phyloP scores from a whole-genome alignment of 2,888 invertebrate genomes.

The Philereme vetulata region DNA sequence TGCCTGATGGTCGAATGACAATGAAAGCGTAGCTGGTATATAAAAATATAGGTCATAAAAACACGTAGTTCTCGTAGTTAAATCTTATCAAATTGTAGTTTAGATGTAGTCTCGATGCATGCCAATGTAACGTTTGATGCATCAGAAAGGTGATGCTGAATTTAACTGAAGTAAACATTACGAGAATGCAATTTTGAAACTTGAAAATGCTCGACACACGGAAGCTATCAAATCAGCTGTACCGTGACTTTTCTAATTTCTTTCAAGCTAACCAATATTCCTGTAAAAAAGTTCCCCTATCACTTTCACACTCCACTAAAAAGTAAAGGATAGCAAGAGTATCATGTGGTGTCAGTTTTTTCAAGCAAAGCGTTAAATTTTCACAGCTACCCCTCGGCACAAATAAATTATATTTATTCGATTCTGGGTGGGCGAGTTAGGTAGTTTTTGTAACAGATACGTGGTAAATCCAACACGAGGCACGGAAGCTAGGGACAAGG shows the following conservation, averaged over 20 bases:
- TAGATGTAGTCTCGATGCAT: too few relatives aligned
- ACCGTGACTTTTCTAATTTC: slow-evolving; percentile 71
- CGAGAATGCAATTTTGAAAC: not conserved
- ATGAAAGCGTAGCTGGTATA: too few relatives aligned
- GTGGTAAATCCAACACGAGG: slow-evolving; percentile 58
- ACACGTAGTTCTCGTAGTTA: too few relatives aligned
- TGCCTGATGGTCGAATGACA: too few relatives aligned
- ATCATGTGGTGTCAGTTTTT: slow-evolving; percentile 76
- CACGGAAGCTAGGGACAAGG: slow-evolving; percentile 77
- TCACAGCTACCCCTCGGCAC: slow-evolving; percentile 74
- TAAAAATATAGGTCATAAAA: too few relatives aligned
- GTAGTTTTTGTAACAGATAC: slow-evolving; percentile 67
- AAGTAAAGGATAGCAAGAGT: slow-evolving; percentile 57
- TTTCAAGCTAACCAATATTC: slow-evolving; percentile 56
- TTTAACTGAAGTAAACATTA: too few relatives aligned
- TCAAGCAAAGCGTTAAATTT: slow-evolving; percentile 71
- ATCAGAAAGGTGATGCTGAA: too few relatives aligned
- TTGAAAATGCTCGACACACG: slow-evolving; percentile 46
- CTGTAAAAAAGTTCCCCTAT: slow-evolving; percentile 52
- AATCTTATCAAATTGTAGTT: too few relatives aligned
- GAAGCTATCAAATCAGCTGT: slow-evolving; percentile 68
- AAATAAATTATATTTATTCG: slow-evolving; percentile 79
- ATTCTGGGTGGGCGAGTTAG: slow-evolving; percentile 75
- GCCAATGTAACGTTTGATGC: too few relatives aligned
- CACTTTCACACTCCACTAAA: slow-evolving; percentile 47